Conservation (phyloP, 2,797 vertebrate genomes). For the Enteromius paludinosus region DNA sequence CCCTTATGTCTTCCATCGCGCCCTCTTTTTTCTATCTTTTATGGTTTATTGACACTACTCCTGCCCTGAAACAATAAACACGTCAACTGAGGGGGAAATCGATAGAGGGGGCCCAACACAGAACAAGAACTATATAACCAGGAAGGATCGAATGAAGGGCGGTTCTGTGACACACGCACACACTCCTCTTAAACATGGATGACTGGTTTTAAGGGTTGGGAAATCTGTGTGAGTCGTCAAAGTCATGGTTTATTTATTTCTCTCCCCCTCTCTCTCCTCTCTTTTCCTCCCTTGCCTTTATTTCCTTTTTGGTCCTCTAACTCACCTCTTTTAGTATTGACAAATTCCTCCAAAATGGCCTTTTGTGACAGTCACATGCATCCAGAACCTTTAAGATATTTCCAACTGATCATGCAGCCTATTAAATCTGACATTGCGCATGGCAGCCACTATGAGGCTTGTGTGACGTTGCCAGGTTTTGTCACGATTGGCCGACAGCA, state of each 20-base stretch:
- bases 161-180: constrained; percentile 38
- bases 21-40: constrained; percentile 31
- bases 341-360: constrained; percentile 8
- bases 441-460: constrained; percentile 8
- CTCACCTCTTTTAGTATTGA: constrained; percentile 25
- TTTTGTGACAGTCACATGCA: constrained; percentile 23
- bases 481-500: constrained; percentile 30
- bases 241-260: constrained; percentile 32
- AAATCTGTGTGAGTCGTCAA: constrained; percentile 29
- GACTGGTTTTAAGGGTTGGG: constrained; percentile 43
- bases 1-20: constrained; percentile 1
- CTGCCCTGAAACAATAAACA: constrained; percentile 56
- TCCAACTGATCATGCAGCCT: constrained; percentile 11
- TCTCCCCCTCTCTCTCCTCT: background rate
- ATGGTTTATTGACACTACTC: constrained; percentile 53
- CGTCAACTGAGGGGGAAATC: constrained; percentile 54
- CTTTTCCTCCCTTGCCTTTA: constrained; percentile 3
- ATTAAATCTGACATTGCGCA: constrained; percentile 14
- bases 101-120: constrained; percentile 42
- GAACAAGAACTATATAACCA: constrained; percentile 49
- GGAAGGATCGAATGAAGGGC: constrained; percentile 47
- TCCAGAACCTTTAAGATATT: constrained; percentile 31
- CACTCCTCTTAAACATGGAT: constrained; percentile 35
- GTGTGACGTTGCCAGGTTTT: constrained; percentile 28
- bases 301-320: constrained; percentile 3